Evolutionary conservation across 1,140 invertebrate species (phyloP), one percentile per base, ranked within the genome.

Genomic region (Danaus melanippus): DNA sequence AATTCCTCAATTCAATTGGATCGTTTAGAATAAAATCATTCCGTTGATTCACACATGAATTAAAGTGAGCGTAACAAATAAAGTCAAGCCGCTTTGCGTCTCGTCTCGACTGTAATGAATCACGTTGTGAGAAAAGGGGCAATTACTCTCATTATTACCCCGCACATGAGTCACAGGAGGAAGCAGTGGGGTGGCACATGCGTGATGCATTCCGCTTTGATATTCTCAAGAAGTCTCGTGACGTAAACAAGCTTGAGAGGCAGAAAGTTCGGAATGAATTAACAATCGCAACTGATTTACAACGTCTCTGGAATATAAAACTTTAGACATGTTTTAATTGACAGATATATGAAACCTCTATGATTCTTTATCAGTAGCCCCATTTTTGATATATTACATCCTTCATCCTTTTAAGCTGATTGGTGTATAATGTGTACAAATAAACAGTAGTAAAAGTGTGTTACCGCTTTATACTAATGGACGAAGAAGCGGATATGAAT

Each of bases 41-140:
- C 43, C 32, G 50, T 55, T 45, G 15, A 46, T 60, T 76, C 69
- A 68, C 69, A 59, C 58, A 66, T 74, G 67, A 76, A 82, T 81
- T 77, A 74, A 80, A 73, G 60, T 60, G 71, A 66, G 71, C 56
- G 70, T 64, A 78, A 84, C 68, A 79, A 76, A 79, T 70, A 76
- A 75, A 71, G 57, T 74, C 51, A 63, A 77, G 75, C 63, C 56
- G 65, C 56, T 52, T 53, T 61, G 71, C 60, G 63, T 69, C 66
- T 67, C 64, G 67, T 74, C 71, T 68, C 69, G 68, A 71, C 59
- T 71, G 71, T 73, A 69, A 69, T 75, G 81, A 82, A 84, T 84
- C 79, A 83, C 75, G 68, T 79, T 78, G 77, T 81, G 82, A 79
- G 79, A 84, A 81, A 78, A 79, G 77, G 69, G 64, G 76, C 77